Evolutionary conservation across 30 jellyfish, hydroid and myxozoan species (phyloP).

Genomic region (Morbakka virulenta): DNA sequence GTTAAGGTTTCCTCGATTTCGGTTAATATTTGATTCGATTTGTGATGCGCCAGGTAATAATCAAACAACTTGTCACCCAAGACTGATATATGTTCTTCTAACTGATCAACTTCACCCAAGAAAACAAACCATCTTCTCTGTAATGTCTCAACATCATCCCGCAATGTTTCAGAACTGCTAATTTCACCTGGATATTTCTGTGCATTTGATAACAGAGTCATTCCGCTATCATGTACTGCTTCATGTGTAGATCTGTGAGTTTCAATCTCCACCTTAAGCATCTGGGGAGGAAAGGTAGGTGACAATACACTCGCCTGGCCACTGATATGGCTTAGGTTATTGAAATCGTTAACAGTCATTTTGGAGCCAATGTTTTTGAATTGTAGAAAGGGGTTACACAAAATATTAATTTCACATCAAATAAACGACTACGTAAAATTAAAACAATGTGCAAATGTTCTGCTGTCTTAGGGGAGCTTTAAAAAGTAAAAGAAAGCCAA

Average conservation of each 20-base stretch:
- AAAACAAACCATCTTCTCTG: slow-evolving; percentile 39
- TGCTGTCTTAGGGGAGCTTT: no score
- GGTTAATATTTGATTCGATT: slow-evolving; percentile 25
- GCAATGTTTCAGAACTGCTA: slow-evolving; percentile 7
- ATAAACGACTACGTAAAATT: no score
- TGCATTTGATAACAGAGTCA: slow-evolving; percentile 6
- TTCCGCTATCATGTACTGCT: slow-evolving; percentile 37
- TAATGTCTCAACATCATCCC: slow-evolving; percentile 42
- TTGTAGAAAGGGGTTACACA: no score
- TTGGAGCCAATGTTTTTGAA: no score
- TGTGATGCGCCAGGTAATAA: slow-evolving; percentile 28
- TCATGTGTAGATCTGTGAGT: slow-evolving; percentile 29
- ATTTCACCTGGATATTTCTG: slow-evolving; percentile 58
- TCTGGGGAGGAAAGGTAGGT: not conserved
- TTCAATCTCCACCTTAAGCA: slow-evolving; percentile 40
- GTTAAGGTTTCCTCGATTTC: slow-evolving; percentile 57
- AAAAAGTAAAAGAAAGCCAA: no score
- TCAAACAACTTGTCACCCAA: slow-evolving; percentile 1
- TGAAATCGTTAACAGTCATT: no score
- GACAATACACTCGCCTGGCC: no score
- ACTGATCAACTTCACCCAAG: slow-evolving; percentile 20
- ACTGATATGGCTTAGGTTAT: no score
- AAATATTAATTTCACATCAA: no score
- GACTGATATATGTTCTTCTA: slow-evolving; percentile 14
- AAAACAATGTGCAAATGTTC: no score